Conservation (phyloP, 2,797 vertebrate species). For the Vultur gryphus region DNA sequence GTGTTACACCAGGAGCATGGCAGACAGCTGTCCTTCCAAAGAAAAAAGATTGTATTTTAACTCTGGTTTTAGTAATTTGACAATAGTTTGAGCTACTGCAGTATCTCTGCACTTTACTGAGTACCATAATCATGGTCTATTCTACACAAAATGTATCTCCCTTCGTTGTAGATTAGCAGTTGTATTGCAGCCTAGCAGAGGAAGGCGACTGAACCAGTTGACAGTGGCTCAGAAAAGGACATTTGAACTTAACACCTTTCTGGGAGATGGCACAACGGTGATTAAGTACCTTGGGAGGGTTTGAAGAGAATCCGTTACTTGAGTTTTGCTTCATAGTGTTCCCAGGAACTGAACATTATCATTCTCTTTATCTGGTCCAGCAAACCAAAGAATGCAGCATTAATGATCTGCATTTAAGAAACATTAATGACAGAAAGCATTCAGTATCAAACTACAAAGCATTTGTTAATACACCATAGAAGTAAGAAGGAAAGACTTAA, state of each 20-base stretch:
- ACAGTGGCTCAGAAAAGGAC: background rate
- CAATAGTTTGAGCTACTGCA: background rate
- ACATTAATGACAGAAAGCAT: background rate
- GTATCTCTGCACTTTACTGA: background rate
- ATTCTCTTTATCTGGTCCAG: background rate
- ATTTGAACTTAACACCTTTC: background rate
- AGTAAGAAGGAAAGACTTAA: background rate
- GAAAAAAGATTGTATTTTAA: background rate
- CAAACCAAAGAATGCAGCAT: background rate
- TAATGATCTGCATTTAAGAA: background rate
- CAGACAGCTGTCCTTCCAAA: conserved; percentile 3
- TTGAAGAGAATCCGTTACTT: background rate
- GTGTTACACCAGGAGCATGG: background rate
- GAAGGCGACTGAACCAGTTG: background rate
- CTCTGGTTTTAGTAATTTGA: background rate
- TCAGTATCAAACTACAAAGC: background rate
- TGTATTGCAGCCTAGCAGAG: background rate
- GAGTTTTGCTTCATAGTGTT: background rate
- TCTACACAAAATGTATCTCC: background rate
- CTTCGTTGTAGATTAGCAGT: background rate
- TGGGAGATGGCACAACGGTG: background rate
- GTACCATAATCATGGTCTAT: background rate
- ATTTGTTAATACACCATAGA: background rate
- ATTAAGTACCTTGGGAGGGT: background rate
- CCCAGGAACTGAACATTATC: background rate